phyloP scores from a whole-genome alignment of 2,797 vertebrate species.

The Adelosebastes latens region DNA sequence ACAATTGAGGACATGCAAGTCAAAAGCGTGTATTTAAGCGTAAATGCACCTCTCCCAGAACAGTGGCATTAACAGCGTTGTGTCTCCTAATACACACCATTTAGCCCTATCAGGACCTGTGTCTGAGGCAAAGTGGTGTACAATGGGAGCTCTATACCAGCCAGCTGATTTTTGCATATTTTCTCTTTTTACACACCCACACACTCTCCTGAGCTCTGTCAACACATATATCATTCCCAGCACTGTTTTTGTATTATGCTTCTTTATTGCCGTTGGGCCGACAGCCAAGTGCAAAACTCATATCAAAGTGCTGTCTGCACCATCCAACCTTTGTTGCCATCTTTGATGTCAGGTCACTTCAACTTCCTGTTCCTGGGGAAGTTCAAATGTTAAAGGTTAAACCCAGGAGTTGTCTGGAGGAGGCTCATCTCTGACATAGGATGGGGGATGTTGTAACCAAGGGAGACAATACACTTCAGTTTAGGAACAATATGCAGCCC shows the following conservation, averaged over 20 bases:
- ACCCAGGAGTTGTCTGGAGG: not conserved
- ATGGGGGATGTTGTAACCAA: not conserved
- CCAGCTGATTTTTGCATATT: conserved; percentile 40
- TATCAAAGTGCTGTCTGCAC: conserved; percentile 71
- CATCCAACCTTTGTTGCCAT: conserved; percentile 87
- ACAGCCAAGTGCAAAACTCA: conserved; percentile 75
- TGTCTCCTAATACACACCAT: conserved; percentile 68
- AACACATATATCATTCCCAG: conserved; percentile 49
- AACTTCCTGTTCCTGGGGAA: conserved; percentile 80
- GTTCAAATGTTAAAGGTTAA: conserved; percentile 71
- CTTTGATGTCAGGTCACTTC: conserved; percentile 81
- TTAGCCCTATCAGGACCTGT: conserved; percentile 13
- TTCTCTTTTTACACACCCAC: not conserved
- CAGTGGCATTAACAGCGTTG: conserved; percentile 28
- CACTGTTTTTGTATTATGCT: conserved; percentile 29
- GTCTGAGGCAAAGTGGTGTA: conserved; percentile 53
- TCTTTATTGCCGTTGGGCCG: conserved; percentile 61
- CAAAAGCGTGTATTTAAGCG: conserved; percentile 68
- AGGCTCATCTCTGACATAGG: not conserved
- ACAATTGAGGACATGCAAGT: conserved; percentile 64
- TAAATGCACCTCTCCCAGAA: conserved; percentile 34
- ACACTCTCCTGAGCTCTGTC: conserved; percentile 3
- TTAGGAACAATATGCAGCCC: not conserved
- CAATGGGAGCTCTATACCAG: conserved; percentile 68
- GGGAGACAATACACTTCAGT: not conserved